These are phyloP conservation scores for Nysson spinosus DNA, from an alignment of 2,888 invertebrate genomes.

Conservation along the genomic window DNA sequence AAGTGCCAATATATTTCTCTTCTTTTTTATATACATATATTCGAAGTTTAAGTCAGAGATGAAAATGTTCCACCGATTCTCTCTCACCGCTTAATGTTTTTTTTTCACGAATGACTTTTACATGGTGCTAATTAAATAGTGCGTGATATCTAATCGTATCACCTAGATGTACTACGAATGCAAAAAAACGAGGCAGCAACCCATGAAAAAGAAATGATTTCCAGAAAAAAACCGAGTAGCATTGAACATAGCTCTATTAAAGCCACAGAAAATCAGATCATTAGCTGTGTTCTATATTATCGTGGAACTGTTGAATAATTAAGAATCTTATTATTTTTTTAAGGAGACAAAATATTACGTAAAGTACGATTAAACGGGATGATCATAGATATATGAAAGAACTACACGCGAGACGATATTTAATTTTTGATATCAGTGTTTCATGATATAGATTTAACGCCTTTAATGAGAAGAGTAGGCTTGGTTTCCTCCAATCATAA, in stretches of 20 bases:
- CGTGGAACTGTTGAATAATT: conserved; percentile 51
- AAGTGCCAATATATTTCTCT: conserved; percentile 60
- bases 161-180: conserved; percentile 27
- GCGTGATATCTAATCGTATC: conserved; percentile 48
- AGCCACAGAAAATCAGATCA: conserved; percentile 29
- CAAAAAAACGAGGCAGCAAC: conserved; percentile 47
- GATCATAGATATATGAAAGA: conserved; percentile 43
- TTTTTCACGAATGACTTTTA: conserved; percentile 49
- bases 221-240: conserved; percentile 27
- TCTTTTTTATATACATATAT: conserved; percentile 19
- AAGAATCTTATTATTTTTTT: conserved; percentile 59
- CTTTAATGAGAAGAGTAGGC: conserved; percentile 21
- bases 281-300: conserved; percentile 50
- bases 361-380: conserved; percentile 29
- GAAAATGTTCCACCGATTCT: no score
- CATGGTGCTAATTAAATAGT: conserved; percentile 65
- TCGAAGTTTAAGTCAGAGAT: no score
- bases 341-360: conserved; percentile 49
- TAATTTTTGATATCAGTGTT: conserved; percentile 57
- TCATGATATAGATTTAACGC: conserved; percentile 36
- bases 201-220: conserved; percentile 33
- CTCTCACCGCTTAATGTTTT: conserved; percentile 31
- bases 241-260: conserved; percentile 11
- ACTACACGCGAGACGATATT: conserved; percentile 48
- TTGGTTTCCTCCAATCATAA: conserved; percentile 34